phyloP scores from a whole-genome alignment of 2,113 vertebrate genomes.

The Dasyurus viverrinus region DNA sequence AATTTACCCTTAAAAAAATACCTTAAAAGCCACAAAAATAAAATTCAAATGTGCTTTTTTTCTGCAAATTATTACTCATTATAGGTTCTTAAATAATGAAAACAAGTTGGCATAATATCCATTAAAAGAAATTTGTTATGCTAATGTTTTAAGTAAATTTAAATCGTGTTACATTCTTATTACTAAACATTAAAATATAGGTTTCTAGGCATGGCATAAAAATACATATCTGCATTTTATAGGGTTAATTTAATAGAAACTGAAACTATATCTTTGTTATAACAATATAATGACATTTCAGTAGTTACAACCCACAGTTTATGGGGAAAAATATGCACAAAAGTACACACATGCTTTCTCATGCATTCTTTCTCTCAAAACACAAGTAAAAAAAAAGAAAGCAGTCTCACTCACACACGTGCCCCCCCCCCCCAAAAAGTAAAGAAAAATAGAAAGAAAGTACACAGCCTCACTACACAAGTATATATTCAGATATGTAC shows the following conservation, averaged over 20 bases:
- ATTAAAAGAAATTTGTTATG: neutral
- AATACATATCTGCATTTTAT: conserved; percentile 12
- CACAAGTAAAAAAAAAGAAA: neutral
- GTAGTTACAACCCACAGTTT: neutral
- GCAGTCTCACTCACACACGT: neutral
- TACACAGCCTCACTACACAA: conserved; percentile 49
- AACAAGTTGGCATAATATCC: neutral
- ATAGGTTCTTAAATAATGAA: neutral
- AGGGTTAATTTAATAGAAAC: neutral
- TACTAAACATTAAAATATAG: conserved; percentile 45
- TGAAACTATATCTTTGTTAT: neutral
- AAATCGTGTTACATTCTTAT: neutral
- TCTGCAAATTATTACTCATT: neutral
- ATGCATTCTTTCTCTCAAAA: neutral
- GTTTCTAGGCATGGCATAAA: conserved; percentile 4
- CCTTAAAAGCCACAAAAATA: neutral
- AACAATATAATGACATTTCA: conserved; percentile 43
- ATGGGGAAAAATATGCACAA: conserved; percentile 13
- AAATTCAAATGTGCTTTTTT: conserved; percentile 11
- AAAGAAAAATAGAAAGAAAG: conserved; percentile 12
- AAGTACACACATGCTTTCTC: neutral
- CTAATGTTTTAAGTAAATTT: neutral
- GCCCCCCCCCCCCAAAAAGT: no score
- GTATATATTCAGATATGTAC: conserved; percentile 24
- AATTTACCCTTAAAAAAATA: conserved; percentile 34